These are phyloP conservation scores for Brenthis ino DNA, from an alignment of 2,888 invertebrate genomes.

Conservation along the genomic window DNA sequence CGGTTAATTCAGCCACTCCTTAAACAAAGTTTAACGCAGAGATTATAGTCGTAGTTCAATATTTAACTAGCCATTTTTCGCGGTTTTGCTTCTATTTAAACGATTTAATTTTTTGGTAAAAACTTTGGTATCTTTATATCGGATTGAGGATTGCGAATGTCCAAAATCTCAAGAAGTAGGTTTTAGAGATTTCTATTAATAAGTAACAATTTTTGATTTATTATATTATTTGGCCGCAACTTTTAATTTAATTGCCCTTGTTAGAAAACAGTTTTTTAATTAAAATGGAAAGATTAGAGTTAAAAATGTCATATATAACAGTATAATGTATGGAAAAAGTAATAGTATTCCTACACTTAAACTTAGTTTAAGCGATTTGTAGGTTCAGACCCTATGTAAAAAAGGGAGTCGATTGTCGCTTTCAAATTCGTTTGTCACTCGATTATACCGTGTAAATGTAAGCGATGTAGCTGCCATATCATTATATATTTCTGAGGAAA, in stretches of 20 bases:
- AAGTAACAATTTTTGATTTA: too few relatives aligned
- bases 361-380: constrained; percentile 30
- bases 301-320: too few relatives aligned
- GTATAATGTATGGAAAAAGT: neutral
- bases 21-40: constrained; percentile 43
- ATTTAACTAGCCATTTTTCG: neutral
- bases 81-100: too few relatives aligned
- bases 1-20: constrained; percentile 60
- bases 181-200: too few relatives aligned
- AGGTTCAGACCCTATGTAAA: constrained; percentile 39
- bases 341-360: constrained; percentile 19
- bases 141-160: too few relatives aligned
- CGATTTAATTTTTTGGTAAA: too few relatives aligned
- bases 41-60: constrained; percentile 19
- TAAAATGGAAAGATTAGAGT: too few relatives aligned
- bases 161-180: too few relatives aligned
- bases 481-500: constrained; percentile 69
- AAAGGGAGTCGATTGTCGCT: constrained; percentile 57
- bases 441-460: constrained; percentile 72
- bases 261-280: too few relatives aligned
- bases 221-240: too few relatives aligned
- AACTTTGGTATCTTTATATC: too few relatives aligned
- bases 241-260: too few relatives aligned
- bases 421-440: constrained; percentile 78
- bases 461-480: constrained; percentile 67